These are phyloP conservation scores for Dasypolia templi DNA, from an alignment of 2,888 invertebrate species.

Conservation along the genomic window DNA sequence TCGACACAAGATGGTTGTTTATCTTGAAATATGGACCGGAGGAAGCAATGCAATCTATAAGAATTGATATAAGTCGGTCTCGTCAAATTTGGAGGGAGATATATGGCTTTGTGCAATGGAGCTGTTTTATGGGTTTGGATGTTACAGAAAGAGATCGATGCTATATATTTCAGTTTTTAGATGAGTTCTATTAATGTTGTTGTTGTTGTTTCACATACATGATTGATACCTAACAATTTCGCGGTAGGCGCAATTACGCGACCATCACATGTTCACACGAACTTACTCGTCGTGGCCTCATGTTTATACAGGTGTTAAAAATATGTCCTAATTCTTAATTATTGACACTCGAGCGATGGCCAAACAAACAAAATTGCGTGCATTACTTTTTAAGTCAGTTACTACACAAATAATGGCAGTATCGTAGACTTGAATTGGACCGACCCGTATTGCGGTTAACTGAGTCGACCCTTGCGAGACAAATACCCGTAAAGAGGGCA, in stretches of 20 bases:
- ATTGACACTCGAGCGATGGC: too few species aligned
- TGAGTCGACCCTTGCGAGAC: slow-evolving; percentile 39
- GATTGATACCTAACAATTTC: too few species aligned
- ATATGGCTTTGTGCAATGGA: slow-evolving; percentile 8
- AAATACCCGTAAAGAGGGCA: slow-evolving; percentile 41
- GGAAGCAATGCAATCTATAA: slow-evolving; percentile 57
- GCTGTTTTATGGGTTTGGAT: not conserved
- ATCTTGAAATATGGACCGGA: slow-evolving; percentile 67
- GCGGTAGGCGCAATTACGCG: too few species aligned
- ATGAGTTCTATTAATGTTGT: too few species aligned
- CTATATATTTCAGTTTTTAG: not conserved
- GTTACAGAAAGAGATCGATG: not conserved
- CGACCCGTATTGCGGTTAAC: slow-evolving; percentile 54
- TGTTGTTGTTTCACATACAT: too few species aligned
- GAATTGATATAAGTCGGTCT: slow-evolving; percentile 51
- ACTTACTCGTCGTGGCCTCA: not conserved
- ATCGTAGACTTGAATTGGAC: slow-evolving; percentile 38
- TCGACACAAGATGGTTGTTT: slow-evolving; percentile 71
- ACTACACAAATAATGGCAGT: slow-evolving; percentile 39
- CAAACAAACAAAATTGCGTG: too few species aligned
- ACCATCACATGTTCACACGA: not conserved
- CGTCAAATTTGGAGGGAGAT: slow-evolving; percentile 51
- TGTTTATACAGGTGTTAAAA: not conserved
- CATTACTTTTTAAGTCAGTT: slow-evolving; percentile 37
- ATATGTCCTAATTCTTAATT: not conserved